Conservation (phyloP, 1,140 invertebrate species). For the Tetranychus cinnabarinus region DNA sequence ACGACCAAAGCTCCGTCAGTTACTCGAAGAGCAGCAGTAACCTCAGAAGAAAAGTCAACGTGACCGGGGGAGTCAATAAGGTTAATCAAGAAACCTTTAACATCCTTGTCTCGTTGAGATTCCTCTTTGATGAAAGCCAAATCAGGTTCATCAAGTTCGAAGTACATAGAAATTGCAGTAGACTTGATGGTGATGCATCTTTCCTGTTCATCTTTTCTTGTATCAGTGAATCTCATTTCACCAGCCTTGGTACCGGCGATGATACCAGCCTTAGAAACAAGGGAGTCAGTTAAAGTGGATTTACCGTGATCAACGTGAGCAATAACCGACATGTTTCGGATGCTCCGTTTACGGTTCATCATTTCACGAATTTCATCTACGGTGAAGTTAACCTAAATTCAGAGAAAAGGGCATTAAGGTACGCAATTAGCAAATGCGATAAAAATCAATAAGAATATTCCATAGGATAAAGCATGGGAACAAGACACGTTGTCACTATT, state of each 20-base stretch:
- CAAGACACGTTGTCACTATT: no score
- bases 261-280: conserved; percentile 98
- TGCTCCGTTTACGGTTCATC: conserved; percentile 99
- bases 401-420: not conserved
- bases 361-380: conserved; percentile 97
- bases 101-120: conserved; percentile 18
- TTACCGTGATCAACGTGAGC: conserved; percentile 99
- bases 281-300: conserved; percentile 94
- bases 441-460: no score
- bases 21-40: conserved; percentile 35
- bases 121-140: conserved; percentile 19
- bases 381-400: conserved; percentile 88
- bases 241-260: conserved; percentile 95
- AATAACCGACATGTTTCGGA: conserved; percentile 99
- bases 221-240: conserved; percentile 96
- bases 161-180: conserved; percentile 42
- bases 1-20: conserved; percentile 36
- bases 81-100: conserved; percentile 32
- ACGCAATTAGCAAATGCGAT: no score
- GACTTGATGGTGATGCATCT: conserved; percentile 98
- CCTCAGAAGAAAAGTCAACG: conserved; percentile 36
- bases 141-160: conserved; percentile 27
- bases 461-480: no score
- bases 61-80: conserved; percentile 36
- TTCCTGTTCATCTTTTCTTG: conserved; percentile 55